Percentiles rank a stretch among this genome's conserved stretches.
Conservation (phyloP, 2,113 vertebrate genomes). For the Henicopernis longicauda region DNA sequence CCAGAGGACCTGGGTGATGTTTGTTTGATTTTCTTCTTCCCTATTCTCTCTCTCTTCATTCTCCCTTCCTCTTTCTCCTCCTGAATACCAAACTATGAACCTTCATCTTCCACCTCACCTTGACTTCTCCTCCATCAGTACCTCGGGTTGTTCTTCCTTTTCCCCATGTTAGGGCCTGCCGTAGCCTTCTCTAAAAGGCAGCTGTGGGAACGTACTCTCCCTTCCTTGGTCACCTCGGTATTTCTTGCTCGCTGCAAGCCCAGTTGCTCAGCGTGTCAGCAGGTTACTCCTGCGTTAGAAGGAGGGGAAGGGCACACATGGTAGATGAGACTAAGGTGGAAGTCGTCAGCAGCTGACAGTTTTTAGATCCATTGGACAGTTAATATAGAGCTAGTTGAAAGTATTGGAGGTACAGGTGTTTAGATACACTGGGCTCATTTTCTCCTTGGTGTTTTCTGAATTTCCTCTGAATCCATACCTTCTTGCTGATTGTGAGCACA, state of each 20-base stretch:
- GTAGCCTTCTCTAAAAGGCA: neutral
- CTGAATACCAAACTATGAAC: neutral
- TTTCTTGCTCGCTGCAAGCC: neutral
- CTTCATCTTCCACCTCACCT: neutral
- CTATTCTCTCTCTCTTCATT: neutral
- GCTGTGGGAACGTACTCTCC: neutral
- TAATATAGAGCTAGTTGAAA: neutral
- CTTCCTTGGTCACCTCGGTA: neutral
- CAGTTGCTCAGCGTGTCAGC: neutral
- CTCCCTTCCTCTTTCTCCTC: neutral
- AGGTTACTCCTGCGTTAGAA: neutral
- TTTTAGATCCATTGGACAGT: neutral
- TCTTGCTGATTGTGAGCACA: neutral
- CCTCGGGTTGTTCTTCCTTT: neutral
- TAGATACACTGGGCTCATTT: neutral
- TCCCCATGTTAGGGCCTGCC: neutral
- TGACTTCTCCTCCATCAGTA: neutral
- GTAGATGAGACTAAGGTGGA: neutral
- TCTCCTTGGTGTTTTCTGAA: neutral
- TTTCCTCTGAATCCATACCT: neutral
- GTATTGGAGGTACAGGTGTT: neutral
- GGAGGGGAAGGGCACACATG: neutral
- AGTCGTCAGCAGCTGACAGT: neutral
- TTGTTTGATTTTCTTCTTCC: neutral
- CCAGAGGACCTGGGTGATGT: neutral